Evolutionary conservation across 2,888 invertebrate genomes (phyloP), one percentile per base, ranked within the genome.

Genomic region (Caenorhabditis sp.): DNA sequence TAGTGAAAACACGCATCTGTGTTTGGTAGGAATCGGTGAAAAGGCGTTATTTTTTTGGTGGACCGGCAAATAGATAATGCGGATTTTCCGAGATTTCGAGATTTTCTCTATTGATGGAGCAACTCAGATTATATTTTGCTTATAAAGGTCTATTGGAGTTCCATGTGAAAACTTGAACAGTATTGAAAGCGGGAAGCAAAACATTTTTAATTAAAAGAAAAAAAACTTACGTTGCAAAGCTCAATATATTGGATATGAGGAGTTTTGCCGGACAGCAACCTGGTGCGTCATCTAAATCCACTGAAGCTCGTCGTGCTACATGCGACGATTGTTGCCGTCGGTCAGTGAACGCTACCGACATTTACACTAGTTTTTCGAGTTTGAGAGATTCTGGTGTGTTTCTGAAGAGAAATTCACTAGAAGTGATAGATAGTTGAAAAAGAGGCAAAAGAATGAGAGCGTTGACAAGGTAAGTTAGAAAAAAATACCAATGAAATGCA

Each of bases 201-300:
- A 61, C 24, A 22, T 44, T 62, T 26, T 26, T 40, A 5, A 47
- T n/a, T n/a, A 15, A 40, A 40, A 22, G 44, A 24, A 32, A 32
- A 32, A 32, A 64, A 77, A 85, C 90, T 82, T 87, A 90, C 90
- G 88, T 89, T 18, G 90, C 89, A 70, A 90, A 87, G 60, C 88
- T 85, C 71, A 90, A 77, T n/a, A 90, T 80, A 79, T 89, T 90
- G n/a, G 90, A 91, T n/a, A 90, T 88, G 56, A 90, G 78, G 26
- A 89, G 82, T 81, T 91, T 91, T 8, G 89, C 89, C 28, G 90
- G 87, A 81, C 90, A 90, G 71, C 90, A 90, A 15, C 90, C 89
- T 26, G 87, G 86, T 20, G 85, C 88, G 28, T 87, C 87, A n/a
- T 84, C 82, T 44, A 85, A 40, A 68, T 88, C 87, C 62, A 83